phyloP scores from a whole-genome alignment of 1,140 invertebrate genomes.

The Heliconius congener region DNA sequence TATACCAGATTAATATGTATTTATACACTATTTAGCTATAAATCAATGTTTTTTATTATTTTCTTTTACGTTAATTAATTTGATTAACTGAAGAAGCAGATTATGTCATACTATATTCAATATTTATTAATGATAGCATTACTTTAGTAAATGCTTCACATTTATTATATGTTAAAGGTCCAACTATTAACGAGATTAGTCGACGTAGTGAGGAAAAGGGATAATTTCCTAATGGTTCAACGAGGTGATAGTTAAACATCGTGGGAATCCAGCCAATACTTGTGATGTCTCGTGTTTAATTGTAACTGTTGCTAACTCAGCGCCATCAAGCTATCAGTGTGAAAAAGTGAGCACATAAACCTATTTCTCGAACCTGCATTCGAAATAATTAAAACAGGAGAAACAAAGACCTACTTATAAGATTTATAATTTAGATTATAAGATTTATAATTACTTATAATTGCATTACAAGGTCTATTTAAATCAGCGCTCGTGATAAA shows the following conservation, averaged over 20 bases:
- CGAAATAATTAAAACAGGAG: background rate
- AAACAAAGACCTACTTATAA: background rate
- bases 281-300: conserved; percentile 39
- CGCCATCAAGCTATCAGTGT: conserved; percentile 26
- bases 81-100: background rate
- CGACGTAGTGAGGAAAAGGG: conserved; percentile 57
- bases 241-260: conserved; percentile 61
- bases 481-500: background rate
- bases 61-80: background rate
- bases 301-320: conserved; percentile 32
- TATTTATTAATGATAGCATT: too few relatives aligned
- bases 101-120: background rate
- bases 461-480: background rate
- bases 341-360: conserved; percentile 11
- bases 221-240: conserved; percentile 67
- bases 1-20: conserved; percentile 50
- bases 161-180: conserved; percentile 44
- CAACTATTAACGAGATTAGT: conserved; percentile 56
- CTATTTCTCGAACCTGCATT: conserved; percentile 5
- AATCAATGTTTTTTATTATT: background rate
- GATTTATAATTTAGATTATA: background rate
- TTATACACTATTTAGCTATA: background rate
- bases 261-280: conserved; percentile 61
- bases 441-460: background rate
- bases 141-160: too few relatives aligned